phyloP scores from a whole-genome alignment of 2,888 invertebrate species.

The Thymelicus sylvestris region DNA sequence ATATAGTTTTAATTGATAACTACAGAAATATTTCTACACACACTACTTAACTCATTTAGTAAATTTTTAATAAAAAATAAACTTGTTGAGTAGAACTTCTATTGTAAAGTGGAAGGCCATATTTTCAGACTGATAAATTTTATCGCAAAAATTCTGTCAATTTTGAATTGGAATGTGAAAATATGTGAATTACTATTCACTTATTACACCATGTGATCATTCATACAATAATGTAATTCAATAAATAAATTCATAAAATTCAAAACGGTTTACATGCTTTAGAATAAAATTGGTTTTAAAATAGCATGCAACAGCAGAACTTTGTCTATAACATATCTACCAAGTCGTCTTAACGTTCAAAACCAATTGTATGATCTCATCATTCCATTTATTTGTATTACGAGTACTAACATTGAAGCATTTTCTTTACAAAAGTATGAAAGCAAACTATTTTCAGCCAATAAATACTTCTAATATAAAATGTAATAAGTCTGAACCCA shows the following conservation, averaged over 20 bases:
- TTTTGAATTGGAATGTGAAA: background rate
- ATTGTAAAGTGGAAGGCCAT: background rate
- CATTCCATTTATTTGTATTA: no score
- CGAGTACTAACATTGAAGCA: no score
- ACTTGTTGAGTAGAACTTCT: background rate
- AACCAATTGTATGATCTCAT: no score
- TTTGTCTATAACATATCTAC: no score
- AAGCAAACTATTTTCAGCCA: no score
- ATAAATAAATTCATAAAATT: background rate
- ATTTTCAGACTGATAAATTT: background rate
- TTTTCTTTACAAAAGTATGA: no score
- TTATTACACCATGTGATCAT: background rate
- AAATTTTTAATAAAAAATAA: conserved; percentile 4
- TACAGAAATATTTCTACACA: conserved; percentile 6
- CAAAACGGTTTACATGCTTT: no score
- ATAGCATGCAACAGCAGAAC: no score
- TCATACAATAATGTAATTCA: background rate
- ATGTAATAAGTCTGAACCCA: no score
- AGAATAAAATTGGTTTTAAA: no score
- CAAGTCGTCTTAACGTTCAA: no score
- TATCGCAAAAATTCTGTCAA: background rate
- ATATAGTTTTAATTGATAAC: background rate
- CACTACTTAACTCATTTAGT: background rate
- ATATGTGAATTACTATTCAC: conserved; percentile 1
- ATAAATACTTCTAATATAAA: no score